Evolutionary conservation across 1,140 invertebrate genomes (phyloP), one percentile per base, ranked within the genome.

Genomic region (Caenorhabditis brenneri): DNA sequence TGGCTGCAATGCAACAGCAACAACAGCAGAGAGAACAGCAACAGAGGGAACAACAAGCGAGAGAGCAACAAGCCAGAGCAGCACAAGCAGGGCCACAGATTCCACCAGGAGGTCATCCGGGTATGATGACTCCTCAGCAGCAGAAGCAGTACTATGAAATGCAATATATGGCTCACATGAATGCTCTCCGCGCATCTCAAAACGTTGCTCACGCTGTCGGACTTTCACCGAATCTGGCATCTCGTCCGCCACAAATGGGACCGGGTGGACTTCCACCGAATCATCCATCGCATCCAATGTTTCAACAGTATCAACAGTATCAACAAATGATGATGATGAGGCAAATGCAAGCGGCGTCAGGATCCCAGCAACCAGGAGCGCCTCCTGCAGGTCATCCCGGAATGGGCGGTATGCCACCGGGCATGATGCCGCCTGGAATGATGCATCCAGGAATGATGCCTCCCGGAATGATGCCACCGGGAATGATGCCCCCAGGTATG

Each of bases 291-390:
- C 7, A 58, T 65, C 65, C 33, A 46, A 74, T 74, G 65, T 42
- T 42, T 74, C 65, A 6, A 6, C 39, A n/a, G n/a, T n/a, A n/a
- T n/a, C n/a, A n/a, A n/a, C n/a, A n/a, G n/a, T n/a, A 58, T 29
- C 53, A 65, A 3, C 58, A 74, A 10, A 42, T 74, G n/a, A 74
- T 74, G 65, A 74, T 74, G 65, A 74, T 74, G 65, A 39, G 65
- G 10, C 27, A 31, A 22, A 74, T 74, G 65, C 65, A 74, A 3
- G 33, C 65, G 24, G 36, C 42, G 24, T 19, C n/a, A 58, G 24
- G 27, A 29, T 58, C 1, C 27, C 53, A 0, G n/a, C n/a, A 22
- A 58, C 31, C 58, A 7, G 60, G 33, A 42, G 12, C 12, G 33
- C 65, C 36, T 6, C 36, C 58, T 4, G 33, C 2, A 42, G 12